These are phyloP conservation scores for Bothrops jararaca DNA, from an alignment of 2,113 vertebrate genomes.

Conservation along the genomic window DNA sequence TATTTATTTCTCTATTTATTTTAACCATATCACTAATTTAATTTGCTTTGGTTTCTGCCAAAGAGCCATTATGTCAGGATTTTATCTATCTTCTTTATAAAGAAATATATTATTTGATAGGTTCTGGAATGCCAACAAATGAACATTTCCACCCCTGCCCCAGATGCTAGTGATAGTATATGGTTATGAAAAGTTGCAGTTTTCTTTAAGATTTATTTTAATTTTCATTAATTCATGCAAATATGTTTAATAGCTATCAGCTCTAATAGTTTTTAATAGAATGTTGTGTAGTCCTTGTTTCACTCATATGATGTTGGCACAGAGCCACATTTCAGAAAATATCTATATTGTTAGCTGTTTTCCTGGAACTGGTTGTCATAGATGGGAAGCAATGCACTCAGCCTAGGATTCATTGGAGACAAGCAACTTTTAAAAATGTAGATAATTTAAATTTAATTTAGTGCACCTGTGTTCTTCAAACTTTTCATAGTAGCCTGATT, in stretches of 20 bases:
- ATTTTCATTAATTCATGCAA: background rate
- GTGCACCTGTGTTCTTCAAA: background rate
- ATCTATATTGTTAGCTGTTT: background rate
- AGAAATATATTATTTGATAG: background rate
- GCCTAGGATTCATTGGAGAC: background rate
- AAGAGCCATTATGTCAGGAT: too few relatives aligned
- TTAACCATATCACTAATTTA: too few relatives aligned
- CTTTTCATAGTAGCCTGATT: conserved; percentile 23
- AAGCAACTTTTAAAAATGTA: background rate
- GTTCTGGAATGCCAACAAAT: background rate
- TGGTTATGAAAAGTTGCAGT: background rate
- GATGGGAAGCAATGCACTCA: background rate
- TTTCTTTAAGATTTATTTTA: background rate
- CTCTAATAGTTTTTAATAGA: background rate
- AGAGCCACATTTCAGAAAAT: background rate
- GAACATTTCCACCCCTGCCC: background rate
- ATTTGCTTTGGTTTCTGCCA: too few relatives aligned
- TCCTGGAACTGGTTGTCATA: background rate
- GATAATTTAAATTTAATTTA: background rate
- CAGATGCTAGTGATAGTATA: background rate
- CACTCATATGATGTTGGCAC: background rate
- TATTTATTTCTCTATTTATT: too few relatives aligned
- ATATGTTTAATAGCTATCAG: background rate
- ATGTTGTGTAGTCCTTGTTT: background rate
- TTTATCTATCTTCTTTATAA: background rate